Evolutionary conservation across 2,888 invertebrate species (phyloP).

Genomic region (Thereva nobilitata): DNA sequence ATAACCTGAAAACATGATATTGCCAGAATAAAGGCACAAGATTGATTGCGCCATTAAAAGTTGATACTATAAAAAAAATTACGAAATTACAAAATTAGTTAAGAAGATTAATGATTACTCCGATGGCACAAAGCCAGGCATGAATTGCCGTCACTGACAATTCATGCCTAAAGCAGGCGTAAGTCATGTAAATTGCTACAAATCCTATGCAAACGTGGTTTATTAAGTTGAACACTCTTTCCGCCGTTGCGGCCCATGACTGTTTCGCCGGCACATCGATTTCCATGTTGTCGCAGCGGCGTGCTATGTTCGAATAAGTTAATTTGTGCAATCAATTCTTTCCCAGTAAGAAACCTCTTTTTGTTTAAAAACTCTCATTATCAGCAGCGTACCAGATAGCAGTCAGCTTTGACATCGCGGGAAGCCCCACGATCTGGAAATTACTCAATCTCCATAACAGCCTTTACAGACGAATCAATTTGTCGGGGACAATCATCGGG

Average conservation of each 20-base stretch:
- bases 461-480: too few relatives aligned
- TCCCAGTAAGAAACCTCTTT: too few relatives aligned
- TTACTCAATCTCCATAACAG: too few relatives aligned
- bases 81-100: background rate
- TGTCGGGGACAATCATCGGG: too few relatives aligned
- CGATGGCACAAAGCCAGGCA: constrained; percentile 54
- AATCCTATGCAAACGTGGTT: constrained; percentile 55
- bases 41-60: constrained; percentile 55
- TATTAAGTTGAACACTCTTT: constrained; percentile 51
- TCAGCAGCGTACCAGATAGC: too few relatives aligned
- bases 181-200: constrained; percentile 50
- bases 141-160: constrained; percentile 54
- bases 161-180: constrained; percentile 50
- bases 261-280: too few relatives aligned
- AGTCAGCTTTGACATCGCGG: too few relatives aligned
- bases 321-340: too few relatives aligned
- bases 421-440: too few relatives aligned
- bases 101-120: constrained; percentile 45
- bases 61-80: constrained; percentile 48
- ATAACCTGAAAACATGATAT: constrained; percentile 46
- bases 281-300: too few relatives aligned
- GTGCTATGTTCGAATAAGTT: too few relatives aligned
- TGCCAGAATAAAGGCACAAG: constrained; percentile 52
- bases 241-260: constrained; percentile 43
- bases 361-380: too few relatives aligned